Evolutionary conservation across 1,140 invertebrate genomes (phyloP).

Genomic region (Trigoniulus corallinus): DNA sequence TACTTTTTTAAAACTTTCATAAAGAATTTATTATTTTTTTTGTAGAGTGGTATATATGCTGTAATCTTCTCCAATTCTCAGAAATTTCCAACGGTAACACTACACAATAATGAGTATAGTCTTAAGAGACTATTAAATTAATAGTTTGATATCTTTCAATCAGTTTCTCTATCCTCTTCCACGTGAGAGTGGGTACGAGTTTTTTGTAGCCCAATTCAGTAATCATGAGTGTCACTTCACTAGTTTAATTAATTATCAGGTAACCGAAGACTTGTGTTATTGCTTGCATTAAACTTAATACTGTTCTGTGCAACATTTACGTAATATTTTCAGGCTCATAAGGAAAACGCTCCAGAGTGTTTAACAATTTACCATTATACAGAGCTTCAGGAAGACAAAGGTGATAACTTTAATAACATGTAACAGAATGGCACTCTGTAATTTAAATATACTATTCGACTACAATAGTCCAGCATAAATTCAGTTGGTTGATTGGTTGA

Average conservation of each 20-base stretch:
- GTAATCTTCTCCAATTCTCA: slow-evolving; percentile 4
- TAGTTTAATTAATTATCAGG: slow-evolving; percentile 67
- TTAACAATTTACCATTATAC: slow-evolving; percentile 64
- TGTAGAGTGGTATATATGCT: slow-evolving; percentile 3
- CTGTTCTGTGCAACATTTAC: not conserved
- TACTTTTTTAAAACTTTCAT: too few relatives aligned
- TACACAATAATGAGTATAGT: not conserved
- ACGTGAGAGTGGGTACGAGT: slow-evolving; percentile 68
- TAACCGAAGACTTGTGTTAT: too few relatives aligned
- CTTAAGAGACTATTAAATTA: not conserved
- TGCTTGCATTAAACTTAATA: not conserved
- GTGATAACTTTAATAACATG: slow-evolving; percentile 15
- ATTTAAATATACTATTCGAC: too few relatives aligned
- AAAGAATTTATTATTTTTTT: too few relatives aligned
- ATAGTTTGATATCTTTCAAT: slow-evolving; percentile 15
- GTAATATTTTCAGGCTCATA: slow-evolving; percentile 43
- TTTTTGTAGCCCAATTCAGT: slow-evolving; percentile 60
- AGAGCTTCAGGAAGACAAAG: slow-evolving; percentile 57
- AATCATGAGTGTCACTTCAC: slow-evolving; percentile 67
- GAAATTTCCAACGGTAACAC: slow-evolving; percentile 6
- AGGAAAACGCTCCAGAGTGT: slow-evolving; percentile 82
- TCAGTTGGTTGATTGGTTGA: too few relatives aligned
- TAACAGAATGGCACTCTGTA: not conserved
- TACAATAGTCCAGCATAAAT: too few relatives aligned
- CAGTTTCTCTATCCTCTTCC: slow-evolving; percentile 67